Evolutionary conservation across 1,140 invertebrate species (phyloP).

Genomic region (Octopus sinensis): DNA sequence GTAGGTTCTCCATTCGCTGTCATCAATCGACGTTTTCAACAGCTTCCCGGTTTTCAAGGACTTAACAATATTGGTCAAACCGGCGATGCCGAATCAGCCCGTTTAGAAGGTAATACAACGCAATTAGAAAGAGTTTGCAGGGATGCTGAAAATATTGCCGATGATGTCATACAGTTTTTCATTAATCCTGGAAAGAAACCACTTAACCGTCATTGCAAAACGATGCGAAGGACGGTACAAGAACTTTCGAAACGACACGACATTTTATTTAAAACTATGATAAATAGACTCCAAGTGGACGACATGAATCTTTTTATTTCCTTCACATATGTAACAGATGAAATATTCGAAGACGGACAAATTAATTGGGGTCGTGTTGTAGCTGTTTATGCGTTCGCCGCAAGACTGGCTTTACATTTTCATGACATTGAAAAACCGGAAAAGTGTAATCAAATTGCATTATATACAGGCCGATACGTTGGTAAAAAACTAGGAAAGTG

Average conservation of each 20-base stretch:
- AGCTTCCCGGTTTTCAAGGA: constrained; percentile 41
- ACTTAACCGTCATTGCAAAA: constrained; percentile 49
- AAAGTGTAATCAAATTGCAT: constrained; percentile 51
- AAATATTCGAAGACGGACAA: constrained; percentile 61
- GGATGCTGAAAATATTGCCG: constrained; percentile 46
- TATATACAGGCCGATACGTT: constrained; percentile 57
- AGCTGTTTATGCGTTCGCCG: constrained; percentile 66
- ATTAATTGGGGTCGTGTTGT: constrained; percentile 66
- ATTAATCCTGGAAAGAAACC: constrained; percentile 36
- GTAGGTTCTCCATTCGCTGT: constrained; percentile 37
- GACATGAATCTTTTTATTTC: constrained; percentile 62
- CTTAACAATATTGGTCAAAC: constrained; percentile 35
- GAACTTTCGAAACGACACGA: constrained; percentile 61
- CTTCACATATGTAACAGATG: constrained; percentile 64
- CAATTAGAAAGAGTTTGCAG: constrained; percentile 45
- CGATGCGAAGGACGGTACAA: constrained; percentile 51
- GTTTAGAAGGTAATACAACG: constrained; percentile 31
- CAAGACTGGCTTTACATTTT: constrained; percentile 61
- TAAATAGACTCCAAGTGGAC: constrained; percentile 62
- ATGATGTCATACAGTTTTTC: constrained; percentile 41
- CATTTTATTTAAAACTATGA: constrained; percentile 65
- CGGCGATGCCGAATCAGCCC: constrained; percentile 41
- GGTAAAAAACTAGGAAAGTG: constrained; percentile 55
- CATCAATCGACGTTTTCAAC: constrained; percentile 44
- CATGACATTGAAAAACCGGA: constrained; percentile 55